Percentiles rank a stretch among this genome's conserved stretches.
Evolutionary conservation across 2,113 vertebrate genomes (phyloP).

Genomic region (Mellivora capensis): DNA sequence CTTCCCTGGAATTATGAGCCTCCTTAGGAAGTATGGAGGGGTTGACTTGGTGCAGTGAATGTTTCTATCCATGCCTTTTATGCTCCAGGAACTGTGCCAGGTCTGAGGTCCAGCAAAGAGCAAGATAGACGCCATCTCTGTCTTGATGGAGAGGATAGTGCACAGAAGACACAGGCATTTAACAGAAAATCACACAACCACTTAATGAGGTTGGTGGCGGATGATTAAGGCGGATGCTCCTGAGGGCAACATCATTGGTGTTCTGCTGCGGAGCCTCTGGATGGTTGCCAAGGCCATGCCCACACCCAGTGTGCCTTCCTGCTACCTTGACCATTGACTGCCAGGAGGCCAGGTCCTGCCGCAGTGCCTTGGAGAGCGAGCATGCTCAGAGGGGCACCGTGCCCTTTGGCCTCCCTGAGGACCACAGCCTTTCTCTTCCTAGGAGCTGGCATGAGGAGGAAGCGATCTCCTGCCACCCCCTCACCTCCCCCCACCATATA

Average conservation of each 20-base stretch:
- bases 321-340: fast-evolving
- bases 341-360: too few species aligned
- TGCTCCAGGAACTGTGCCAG: not conserved
- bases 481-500: fast-evolving
- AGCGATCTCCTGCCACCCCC: not conserved
- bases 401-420: not conserved
- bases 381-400: fast-evolving
- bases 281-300: not conserved
- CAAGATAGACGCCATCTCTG: not conserved
- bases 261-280: not conserved
- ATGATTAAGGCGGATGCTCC: not conserved
- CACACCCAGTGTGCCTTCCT: fast-evolving
- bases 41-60: fast-evolving
- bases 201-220: not conserved
- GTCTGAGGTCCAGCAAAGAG: too few species aligned
- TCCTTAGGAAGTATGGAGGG: not conserved
- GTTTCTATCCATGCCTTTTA: not conserved
- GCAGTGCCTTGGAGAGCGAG: too few species aligned
- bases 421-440: not conserved
- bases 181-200: not conserved
- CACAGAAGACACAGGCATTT: not conserved
- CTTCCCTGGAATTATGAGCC: not conserved
- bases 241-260: not conserved
- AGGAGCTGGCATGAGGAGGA: not conserved
- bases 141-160: not conserved